Percentiles rank a stretch among this genome's conserved stretches.
phyloP scores from a whole-genome alignment of 2,797 vertebrate species.

The Eulemur albifrons region DNA sequence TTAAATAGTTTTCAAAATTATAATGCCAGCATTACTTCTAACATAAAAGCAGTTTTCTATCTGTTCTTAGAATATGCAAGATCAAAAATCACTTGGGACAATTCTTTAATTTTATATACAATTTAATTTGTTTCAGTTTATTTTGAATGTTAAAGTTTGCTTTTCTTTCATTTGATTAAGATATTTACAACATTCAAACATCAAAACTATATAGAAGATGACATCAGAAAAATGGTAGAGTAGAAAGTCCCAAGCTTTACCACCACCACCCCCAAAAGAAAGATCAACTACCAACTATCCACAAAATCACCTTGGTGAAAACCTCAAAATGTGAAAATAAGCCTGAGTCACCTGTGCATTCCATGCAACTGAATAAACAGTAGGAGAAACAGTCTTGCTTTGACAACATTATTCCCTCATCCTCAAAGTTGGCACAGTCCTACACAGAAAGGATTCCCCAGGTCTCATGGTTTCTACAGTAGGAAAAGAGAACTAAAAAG shows the following conservation, averaged over 20 bases:
- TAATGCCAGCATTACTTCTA: background rate
- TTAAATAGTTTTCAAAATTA: slow-evolving; percentile 14
- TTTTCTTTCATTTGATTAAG: slow-evolving; percentile 17
- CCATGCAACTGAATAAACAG: background rate
- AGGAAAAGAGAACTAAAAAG: background rate
- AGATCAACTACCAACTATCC: background rate
- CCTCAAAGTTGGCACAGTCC: background rate
- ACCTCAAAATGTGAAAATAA: background rate
- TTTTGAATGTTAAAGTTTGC: background rate
- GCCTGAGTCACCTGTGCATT: background rate
- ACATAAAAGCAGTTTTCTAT: background rate
- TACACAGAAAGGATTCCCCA: background rate
- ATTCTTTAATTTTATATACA: background rate
- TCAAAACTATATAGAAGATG: background rate
- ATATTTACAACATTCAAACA: slow-evolving; percentile 27
- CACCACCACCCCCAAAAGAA: background rate
- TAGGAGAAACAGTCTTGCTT: background rate
- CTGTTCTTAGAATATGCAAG: background rate
- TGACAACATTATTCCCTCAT: background rate
- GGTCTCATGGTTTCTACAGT: background rate
- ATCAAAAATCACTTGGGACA: background rate
- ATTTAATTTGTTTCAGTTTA: background rate
- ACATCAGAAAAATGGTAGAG: background rate
- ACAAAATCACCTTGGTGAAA: background rate
- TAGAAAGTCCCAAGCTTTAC: background rate